phyloP scores from a whole-genome alignment of 2,888 invertebrate genomes.

The Coleophora flavipennella region DNA sequence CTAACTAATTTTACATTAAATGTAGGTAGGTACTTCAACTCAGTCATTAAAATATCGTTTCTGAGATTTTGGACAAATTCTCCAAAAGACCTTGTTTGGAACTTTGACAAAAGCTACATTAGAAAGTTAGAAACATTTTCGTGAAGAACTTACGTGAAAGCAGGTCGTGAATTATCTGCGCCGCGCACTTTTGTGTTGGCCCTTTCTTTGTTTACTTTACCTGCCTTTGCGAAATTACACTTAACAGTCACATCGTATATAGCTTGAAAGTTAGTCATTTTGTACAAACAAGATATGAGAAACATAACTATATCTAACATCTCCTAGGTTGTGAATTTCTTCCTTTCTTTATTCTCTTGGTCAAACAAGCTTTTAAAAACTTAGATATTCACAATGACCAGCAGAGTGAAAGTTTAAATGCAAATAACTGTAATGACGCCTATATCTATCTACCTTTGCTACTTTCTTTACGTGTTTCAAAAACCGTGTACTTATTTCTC shows the following conservation, averaged over 20 bases:
- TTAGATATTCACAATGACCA: too few relatives aligned
- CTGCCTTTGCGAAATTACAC: neutral
- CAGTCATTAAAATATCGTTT: neutral
- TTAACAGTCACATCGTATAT: constrained; percentile 7
- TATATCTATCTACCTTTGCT: neutral
- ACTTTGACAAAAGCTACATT: neutral
- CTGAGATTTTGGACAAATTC: neutral
- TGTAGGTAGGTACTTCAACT: neutral
- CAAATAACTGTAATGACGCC: neutral
- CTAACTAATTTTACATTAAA: neutral
- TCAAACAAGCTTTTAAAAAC: neutral
- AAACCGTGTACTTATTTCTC: too few relatives aligned
- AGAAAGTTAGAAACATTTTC: too few relatives aligned
- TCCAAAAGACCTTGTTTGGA: too few relatives aligned
- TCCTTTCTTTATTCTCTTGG: neutral
- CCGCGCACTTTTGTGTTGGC: neutral
- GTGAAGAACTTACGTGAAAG: too few relatives aligned
- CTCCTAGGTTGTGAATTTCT: neutral
- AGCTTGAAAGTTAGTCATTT: constrained; percentile 13
- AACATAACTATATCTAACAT: constrained; percentile 6
- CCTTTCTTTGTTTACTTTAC: neutral
- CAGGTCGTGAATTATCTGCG: too few relatives aligned
- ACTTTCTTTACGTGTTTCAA: too few relatives aligned
- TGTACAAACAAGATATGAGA: constrained; percentile 17
- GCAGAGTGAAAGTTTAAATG: too few relatives aligned